Evolutionary conservation across 2,113 vertebrate species (phyloP).

Genomic region (Semnopithecus entellus): DNA sequence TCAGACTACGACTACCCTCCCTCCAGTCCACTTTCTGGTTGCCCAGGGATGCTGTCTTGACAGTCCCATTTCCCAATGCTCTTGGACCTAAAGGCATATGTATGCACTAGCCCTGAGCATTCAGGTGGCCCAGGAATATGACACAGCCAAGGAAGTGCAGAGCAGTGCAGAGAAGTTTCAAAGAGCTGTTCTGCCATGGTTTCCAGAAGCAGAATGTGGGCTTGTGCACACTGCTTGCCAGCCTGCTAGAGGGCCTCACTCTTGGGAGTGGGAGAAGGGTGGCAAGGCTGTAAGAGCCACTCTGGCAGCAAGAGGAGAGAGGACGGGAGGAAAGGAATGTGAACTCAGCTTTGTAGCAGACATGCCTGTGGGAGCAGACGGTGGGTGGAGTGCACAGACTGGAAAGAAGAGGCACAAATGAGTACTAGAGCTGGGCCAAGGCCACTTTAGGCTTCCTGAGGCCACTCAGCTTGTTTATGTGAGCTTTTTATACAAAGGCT

Average conservation of each 20-base stretch:
- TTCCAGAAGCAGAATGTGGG: not conserved
- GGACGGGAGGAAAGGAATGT: not conserved
- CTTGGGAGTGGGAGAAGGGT: not conserved
- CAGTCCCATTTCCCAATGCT: not conserved
- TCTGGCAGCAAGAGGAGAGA: not conserved
- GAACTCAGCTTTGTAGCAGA: not conserved
- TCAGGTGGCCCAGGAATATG: not conserved
- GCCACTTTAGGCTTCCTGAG: not conserved
- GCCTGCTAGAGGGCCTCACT: not conserved
- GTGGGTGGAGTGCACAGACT: not conserved
- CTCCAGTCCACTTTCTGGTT: not conserved
- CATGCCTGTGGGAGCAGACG: fast-evolving
- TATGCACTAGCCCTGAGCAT: not conserved
- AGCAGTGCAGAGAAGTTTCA: not conserved
- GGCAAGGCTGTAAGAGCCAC: not conserved
- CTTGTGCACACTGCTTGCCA: not conserved
- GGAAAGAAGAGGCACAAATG: not conserved
- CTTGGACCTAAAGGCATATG: not conserved
- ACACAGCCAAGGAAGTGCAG: not conserved
- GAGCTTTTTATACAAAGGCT: not conserved
- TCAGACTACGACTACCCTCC: not conserved
- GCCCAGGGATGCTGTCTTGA: not conserved
- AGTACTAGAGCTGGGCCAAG: not conserved
- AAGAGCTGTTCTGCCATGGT: not conserved
- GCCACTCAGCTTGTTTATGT: not conserved